Conservation (phyloP, 2,888 invertebrate species). For the Polyommatus icarus region DNA sequence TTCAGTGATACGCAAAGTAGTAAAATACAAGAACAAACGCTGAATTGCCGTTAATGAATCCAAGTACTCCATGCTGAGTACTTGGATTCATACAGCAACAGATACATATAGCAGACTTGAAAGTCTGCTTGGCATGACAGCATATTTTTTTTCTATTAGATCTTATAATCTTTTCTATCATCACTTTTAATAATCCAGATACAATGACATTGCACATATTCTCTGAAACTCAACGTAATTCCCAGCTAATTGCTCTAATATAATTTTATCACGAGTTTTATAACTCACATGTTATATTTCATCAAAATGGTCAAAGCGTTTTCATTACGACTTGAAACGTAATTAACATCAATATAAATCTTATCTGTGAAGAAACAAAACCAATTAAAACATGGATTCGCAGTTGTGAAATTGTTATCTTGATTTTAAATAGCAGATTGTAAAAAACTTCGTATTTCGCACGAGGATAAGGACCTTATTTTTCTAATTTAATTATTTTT, state of each 20-base stretch:
- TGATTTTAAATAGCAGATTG: not conserved
- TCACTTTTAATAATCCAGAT: too few species aligned
- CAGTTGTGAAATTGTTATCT: not conserved
- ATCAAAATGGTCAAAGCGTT: not conserved
- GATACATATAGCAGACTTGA: too few species aligned
- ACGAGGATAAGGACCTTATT: not conserved
- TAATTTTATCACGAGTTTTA: not conserved
- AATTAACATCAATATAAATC: slow-evolving; percentile 19
- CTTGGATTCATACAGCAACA: too few species aligned
- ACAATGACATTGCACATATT: not conserved
- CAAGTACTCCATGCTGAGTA: too few species aligned
- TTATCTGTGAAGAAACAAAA: slow-evolving; percentile 6
- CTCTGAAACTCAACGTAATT: not conserved
- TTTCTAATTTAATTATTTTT: not conserved
- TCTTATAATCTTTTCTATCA: too few species aligned
- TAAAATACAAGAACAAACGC: too few species aligned
- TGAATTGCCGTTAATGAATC: too few species aligned
- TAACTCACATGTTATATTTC: not conserved
- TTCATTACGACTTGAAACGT: not conserved
- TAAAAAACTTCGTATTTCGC: not conserved
- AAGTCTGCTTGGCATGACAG: too few species aligned
- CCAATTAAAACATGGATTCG: not conserved
- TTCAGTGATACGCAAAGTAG: too few species aligned
- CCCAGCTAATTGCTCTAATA: not conserved
- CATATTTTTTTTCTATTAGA: too few species aligned